Percentiles rank a stretch among this genome's conserved stretches.
Conservation (phyloP, 2,888 invertebrate genomes). For the Homarus gammarus region DNA sequence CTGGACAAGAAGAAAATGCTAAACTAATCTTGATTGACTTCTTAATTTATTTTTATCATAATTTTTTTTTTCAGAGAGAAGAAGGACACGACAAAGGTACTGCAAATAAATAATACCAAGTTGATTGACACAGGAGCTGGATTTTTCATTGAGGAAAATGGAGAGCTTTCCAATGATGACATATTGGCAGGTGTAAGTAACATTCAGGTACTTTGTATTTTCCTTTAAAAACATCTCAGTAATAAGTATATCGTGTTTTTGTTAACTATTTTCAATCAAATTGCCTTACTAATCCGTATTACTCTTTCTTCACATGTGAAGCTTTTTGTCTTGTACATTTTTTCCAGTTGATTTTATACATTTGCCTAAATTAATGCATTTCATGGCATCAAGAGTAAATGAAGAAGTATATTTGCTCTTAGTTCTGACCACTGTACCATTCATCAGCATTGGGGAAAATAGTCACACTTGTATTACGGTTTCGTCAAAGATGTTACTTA, state of each 20-base stretch:
- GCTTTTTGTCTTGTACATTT: background rate
- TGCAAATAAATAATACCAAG: slow-evolving; percentile 84
- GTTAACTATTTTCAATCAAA: too few relatives aligned
- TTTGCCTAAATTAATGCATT: too few relatives aligned
- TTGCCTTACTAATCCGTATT: background rate
- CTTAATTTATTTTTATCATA: background rate
- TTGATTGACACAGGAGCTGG: slow-evolving; percentile 91
- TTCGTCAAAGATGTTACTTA: too few relatives aligned
- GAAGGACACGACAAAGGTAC: slow-evolving; percentile 80
- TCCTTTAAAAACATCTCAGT: too few relatives aligned
- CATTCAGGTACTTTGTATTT: background rate
- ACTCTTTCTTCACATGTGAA: background rate
- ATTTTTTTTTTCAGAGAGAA: slow-evolving; percentile 56
- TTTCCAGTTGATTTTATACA: background rate
- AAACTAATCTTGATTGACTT: background rate
- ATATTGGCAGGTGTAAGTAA: slow-evolving; percentile 65
- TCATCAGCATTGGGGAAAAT: too few relatives aligned
- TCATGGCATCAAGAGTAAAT: too few relatives aligned
- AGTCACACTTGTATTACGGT: too few relatives aligned
- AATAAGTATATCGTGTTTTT: too few relatives aligned
- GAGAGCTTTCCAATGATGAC: slow-evolving; percentile 76
- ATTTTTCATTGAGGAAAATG: slow-evolving; percentile 86
- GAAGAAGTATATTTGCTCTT: too few relatives aligned
- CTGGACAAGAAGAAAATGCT: background rate
- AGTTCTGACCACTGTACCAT: too few relatives aligned